phyloP scores from a whole-genome alignment of 1,140 invertebrate genomes.

The Sitobion miscanthi region DNA sequence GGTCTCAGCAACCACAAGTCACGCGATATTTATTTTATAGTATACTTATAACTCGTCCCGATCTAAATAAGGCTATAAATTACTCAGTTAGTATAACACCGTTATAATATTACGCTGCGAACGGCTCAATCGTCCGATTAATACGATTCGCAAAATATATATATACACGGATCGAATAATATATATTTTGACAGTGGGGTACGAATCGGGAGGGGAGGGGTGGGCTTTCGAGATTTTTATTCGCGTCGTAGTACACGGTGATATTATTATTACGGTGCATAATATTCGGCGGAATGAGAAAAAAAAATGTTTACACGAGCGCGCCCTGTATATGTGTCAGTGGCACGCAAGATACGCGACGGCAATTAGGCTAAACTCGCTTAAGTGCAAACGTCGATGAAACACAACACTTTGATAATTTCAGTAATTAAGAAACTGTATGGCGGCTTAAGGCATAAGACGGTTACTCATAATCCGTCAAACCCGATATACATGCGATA shows the following conservation, averaged over 20 bases:
- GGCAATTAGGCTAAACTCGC: neutral
- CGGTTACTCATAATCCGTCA: neutral
- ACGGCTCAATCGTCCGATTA: neutral
- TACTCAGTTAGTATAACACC: neutral
- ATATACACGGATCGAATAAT: neutral
- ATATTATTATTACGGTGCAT: neutral
- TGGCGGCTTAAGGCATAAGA: neutral
- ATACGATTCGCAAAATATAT: neutral
- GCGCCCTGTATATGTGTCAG: neutral
- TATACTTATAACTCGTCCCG: neutral
- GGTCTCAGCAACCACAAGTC: neutral
- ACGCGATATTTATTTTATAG: neutral
- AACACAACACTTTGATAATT: neutral
- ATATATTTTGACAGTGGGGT: neutral
- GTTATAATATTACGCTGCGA: neutral
- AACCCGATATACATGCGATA: neutral
- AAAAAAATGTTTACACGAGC: rapidly evolving
- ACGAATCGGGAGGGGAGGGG: no score
- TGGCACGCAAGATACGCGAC: neutral
- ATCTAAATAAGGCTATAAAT: neutral
- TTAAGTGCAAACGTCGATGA: neutral
- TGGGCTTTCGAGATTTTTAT: neutral
- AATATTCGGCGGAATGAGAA: neutral
- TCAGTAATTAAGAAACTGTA: neutral
- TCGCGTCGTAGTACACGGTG: neutral